These are phyloP conservation scores for Cyanocitta stelleri DNA, from an alignment of 2,113 vertebrate genomes.

Conservation along the genomic window DNA sequence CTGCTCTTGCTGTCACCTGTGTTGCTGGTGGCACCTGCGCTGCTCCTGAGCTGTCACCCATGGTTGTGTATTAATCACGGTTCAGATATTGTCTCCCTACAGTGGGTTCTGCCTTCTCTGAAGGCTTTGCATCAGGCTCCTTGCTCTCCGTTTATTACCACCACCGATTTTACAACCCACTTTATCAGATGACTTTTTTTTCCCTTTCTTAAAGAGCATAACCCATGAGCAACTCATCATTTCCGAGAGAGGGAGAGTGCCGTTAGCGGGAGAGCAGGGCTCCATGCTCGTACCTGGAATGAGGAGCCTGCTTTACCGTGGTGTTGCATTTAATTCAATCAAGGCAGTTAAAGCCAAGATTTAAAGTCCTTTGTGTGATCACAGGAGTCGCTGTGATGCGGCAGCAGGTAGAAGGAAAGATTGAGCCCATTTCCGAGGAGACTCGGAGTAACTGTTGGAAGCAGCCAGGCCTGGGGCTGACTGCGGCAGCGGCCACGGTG, in stretches of 20 bases:
- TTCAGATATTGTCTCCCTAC: background rate
- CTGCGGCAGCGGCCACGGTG: constrained; percentile 3
- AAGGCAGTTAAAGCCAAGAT: constrained; percentile 30
- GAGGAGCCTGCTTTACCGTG: constrained; percentile 15
- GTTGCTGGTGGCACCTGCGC: rapidly evolving
- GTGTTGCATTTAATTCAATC: constrained; percentile 54
- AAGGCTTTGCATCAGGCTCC: constrained; percentile 4
- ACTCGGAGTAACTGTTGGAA: background rate
- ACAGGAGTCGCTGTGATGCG: constrained; percentile 25
- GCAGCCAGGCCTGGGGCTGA: constrained; percentile 23
- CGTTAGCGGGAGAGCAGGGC: constrained; percentile 5
- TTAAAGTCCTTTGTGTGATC: constrained; percentile 26
- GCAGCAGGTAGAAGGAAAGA: constrained; percentile 32
- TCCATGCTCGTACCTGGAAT: background rate
- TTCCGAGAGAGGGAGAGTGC: constrained; percentile 29
- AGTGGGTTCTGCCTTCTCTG: background rate
- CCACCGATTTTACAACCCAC: constrained; percentile 48
- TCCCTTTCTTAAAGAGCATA: constrained; percentile 28
- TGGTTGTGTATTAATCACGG: background rate
- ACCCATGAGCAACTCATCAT: constrained; percentile 58
- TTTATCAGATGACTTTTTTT: constrained; percentile 55
- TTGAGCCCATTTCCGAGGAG: constrained; percentile 34
- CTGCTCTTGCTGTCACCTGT: background rate
- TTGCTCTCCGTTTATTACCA: constrained; percentile 41
- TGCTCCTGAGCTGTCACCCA: background rate